Evolutionary conservation across 2,113 vertebrate genomes (phyloP).

Genomic region (Crocuta crocuta): DNA sequence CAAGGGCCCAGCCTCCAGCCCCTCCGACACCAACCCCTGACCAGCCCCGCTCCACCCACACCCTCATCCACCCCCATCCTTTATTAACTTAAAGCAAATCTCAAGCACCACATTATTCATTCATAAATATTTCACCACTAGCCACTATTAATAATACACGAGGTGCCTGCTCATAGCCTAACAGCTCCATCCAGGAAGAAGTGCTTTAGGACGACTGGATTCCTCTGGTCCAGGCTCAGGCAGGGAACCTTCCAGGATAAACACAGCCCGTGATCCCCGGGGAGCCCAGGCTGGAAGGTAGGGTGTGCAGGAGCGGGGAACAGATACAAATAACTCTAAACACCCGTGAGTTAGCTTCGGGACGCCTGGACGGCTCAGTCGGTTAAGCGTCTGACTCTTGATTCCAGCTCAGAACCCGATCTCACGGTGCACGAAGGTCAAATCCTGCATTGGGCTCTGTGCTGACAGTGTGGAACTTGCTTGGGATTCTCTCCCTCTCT

Average conservation of each 20-base stretch:
- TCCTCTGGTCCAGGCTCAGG: not conserved
- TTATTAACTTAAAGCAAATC: not conserved
- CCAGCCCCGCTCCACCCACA: rapidly evolving
- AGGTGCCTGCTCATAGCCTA: not conserved
- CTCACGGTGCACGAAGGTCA: too few species aligned
- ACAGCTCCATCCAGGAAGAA: rapidly evolving
- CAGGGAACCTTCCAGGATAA: not conserved
- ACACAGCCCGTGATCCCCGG: rapidly evolving
- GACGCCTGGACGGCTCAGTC: too few species aligned
- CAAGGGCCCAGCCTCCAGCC: not conserved
- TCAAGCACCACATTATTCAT: not conserved
- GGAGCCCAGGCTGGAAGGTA: rapidly evolving
- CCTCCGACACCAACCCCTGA: rapidly evolving
- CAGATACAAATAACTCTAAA: too few species aligned
- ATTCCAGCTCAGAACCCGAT: too few species aligned
- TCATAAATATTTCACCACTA: not conserved
- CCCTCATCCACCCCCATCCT: rapidly evolving
- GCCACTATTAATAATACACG: not conserved
- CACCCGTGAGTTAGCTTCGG: rapidly evolving
- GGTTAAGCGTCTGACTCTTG: too few species aligned
- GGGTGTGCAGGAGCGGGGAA: rapidly evolving
- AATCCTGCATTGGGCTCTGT: too few species aligned
- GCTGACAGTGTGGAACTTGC: too few species aligned
- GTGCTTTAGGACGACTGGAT: rapidly evolving
- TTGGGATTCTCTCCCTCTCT: too few species aligned